phyloP scores from a whole-genome alignment of 2,113 vertebrate genomes.

The Todiramphus chloris region DNA sequence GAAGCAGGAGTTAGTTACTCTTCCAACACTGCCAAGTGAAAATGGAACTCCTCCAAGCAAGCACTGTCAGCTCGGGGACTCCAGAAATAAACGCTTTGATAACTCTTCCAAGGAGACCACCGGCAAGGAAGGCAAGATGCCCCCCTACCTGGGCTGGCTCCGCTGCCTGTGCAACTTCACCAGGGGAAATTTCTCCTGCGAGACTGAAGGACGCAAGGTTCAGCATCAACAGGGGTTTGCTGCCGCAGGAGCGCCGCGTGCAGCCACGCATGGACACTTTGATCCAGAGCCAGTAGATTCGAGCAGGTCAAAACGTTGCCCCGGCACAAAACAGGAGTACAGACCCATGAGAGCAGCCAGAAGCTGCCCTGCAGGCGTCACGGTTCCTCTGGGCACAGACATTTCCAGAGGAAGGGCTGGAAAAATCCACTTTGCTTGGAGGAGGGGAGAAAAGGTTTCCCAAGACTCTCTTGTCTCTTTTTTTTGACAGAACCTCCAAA shows the following conservation, averaged over 20 bases:
- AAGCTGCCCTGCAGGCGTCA: not conserved
- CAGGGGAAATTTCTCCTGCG: not conserved
- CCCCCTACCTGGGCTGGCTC: not conserved
- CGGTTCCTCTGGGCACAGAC: rapidly evolving
- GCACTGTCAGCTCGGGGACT: not conserved
- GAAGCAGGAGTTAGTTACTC: not conserved
- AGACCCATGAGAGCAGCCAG: not conserved
- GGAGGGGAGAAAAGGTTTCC: not conserved
- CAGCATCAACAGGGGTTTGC: rapidly evolving
- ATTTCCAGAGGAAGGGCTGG: not conserved
- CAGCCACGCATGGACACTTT: rapidly evolving
- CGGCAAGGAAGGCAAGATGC: not conserved
- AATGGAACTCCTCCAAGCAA: constrained; percentile 9
- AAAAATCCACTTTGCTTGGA: not conserved
- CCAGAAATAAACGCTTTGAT: not conserved
- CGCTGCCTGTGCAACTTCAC: not conserved
- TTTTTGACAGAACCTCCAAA: not conserved
- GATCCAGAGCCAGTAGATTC: not conserved
- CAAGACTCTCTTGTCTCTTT: not conserved
- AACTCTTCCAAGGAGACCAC: not conserved
- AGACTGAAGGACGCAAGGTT: not conserved
- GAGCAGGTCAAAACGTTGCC: not conserved
- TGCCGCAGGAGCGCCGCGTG: rapidly evolving
- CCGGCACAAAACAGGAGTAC: not conserved
- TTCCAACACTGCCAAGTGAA: not conserved